Percentiles rank a stretch among this genome's conserved stretches.
phyloP scores from a whole-genome alignment of 1,140 invertebrate genomes.

The Tetramorium simillimum region DNA sequence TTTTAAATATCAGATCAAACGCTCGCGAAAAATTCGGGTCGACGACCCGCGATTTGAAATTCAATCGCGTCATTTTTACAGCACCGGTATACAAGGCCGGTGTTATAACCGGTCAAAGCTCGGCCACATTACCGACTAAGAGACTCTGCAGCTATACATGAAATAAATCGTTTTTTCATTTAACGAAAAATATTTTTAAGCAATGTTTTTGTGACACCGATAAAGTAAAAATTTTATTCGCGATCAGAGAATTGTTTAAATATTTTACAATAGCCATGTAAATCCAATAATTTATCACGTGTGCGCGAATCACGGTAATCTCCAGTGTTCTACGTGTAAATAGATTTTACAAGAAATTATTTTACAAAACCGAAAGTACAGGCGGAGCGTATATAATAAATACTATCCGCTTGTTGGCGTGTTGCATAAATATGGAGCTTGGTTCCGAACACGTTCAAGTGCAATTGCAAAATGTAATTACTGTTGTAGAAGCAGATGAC shows the following conservation, averaged over 20 bases:
- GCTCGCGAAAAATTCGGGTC: slow-evolving; percentile 54
- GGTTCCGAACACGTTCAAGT: slow-evolving; percentile 51
- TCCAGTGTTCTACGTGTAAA: neutral
- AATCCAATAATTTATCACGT: neutral
- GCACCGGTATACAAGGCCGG: slow-evolving; percentile 18
- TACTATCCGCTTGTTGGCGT: slow-evolving; percentile 18
- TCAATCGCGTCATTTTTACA: slow-evolving; percentile 72
- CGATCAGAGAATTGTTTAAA: neutral
- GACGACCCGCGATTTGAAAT: slow-evolving; percentile 70
- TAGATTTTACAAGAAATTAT: slow-evolving; percentile 13
- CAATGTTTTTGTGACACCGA: neutral
- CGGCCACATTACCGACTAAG: slow-evolving; percentile 1
- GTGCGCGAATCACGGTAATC: neutral
- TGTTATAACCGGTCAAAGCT: slow-evolving; percentile 32
- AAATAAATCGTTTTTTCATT: slow-evolving; percentile 15
- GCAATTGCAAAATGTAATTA: slow-evolving; percentile 58
- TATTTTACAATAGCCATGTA: neutral
- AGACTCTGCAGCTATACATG: neutral
- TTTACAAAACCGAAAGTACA: slow-evolving; percentile 8
- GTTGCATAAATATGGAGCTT: slow-evolving; percentile 30
- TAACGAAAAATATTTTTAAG: neutral
- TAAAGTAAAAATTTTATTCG: neutral
- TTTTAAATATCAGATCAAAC: slow-evolving; percentile 75
- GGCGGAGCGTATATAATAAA: neutral
- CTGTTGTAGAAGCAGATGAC: slow-evolving; percentile 51